phyloP scores from a whole-genome alignment of 2,113 vertebrate genomes.

The cattle (Bos taurus) region DNA sequence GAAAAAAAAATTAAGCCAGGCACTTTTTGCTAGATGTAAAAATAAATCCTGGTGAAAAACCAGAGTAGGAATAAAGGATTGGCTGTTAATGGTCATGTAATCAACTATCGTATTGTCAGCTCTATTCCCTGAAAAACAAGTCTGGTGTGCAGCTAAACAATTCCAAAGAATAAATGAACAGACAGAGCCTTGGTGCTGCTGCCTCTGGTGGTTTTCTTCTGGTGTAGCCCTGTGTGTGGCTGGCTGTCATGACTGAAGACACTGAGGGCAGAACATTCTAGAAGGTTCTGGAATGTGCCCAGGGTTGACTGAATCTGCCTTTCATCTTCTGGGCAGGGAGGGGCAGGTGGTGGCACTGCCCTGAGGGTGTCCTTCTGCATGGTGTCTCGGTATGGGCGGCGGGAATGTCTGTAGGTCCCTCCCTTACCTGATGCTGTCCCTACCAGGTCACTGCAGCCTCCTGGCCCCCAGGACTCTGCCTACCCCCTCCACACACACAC shows the following conservation, averaged over 20 bases:
- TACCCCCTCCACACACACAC: background rate
- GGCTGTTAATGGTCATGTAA: background rate
- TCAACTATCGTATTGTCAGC: background rate
- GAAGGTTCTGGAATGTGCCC: background rate
- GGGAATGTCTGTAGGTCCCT: background rate
- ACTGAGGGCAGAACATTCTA: background rate
- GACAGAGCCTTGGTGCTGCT: background rate
- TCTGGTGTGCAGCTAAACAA: background rate
- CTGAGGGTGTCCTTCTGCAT: rapidly evolving
- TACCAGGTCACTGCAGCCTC: background rate
- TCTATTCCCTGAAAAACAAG: background rate
- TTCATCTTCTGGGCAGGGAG: background rate
- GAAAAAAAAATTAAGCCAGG: background rate
- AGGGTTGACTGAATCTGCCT: background rate
- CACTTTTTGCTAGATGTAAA: too few relatives aligned
- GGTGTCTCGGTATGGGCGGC: background rate
- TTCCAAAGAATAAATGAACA: background rate
- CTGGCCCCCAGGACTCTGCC: rapidly evolving
- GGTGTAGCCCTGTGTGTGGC: background rate
- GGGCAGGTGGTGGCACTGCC: background rate
- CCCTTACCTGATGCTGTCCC: rapidly evolving
- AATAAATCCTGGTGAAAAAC: background rate
- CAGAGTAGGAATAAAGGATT: background rate
- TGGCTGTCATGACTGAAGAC: too few relatives aligned
- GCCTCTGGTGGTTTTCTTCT: background rate